phyloP scores from a whole-genome alignment of 2,797 vertebrate genomes.

The Phoebastria nigripes region DNA sequence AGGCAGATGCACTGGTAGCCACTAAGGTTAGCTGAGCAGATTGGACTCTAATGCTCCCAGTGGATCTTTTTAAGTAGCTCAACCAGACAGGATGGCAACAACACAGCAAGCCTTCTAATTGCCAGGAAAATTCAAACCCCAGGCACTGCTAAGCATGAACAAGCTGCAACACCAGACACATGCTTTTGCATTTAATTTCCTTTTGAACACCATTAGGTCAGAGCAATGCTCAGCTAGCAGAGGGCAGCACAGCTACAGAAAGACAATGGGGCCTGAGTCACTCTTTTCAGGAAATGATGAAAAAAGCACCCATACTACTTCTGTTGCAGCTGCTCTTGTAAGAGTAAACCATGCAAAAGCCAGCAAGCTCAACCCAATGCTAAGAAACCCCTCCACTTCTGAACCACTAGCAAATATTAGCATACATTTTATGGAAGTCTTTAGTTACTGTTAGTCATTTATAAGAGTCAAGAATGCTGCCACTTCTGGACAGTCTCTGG shows the following conservation, averaged over 20 bases:
- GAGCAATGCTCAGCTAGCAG: background rate
- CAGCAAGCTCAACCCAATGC: background rate
- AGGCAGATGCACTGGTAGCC: background rate
- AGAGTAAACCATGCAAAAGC: background rate
- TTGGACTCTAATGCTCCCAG: background rate
- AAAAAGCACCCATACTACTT: background rate
- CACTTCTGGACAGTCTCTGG: background rate
- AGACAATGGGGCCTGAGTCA: background rate
- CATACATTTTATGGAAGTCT: background rate
- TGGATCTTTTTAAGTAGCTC: conserved; percentile 4
- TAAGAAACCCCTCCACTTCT: background rate
- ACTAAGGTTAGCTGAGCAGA: conserved; percentile 36
- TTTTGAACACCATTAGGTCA: background rate
- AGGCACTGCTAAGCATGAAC: background rate
- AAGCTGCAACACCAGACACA: background rate
- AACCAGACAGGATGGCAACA: background rate
- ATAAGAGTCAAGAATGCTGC: background rate
- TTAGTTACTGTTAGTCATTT: background rate
- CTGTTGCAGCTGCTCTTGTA: background rate
- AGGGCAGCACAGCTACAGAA: background rate
- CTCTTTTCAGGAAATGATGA: background rate
- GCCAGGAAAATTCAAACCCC: conserved; percentile 38
- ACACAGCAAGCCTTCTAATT: conserved; percentile 22
- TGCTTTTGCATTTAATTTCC: background rate
- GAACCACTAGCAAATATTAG: background rate